A percentile compares a stretch with the other conserved stretches of the same genome.
Conservation (phyloP, 2,797 vertebrate species). For the Centropyge bicolor region DNA sequence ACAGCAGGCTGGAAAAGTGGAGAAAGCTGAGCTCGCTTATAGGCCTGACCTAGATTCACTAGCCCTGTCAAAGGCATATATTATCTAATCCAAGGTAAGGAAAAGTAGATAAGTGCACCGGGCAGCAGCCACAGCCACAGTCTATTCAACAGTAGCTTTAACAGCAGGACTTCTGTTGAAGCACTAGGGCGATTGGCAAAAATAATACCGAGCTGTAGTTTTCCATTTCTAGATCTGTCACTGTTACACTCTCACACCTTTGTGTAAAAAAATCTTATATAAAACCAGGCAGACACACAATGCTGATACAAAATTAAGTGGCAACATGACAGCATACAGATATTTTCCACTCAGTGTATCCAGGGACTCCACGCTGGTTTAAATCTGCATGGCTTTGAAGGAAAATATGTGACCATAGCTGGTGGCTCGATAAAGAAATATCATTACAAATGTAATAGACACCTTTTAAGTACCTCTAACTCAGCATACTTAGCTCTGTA, state of each 20-base stretch:
- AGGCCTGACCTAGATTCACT: conserved; percentile 81
- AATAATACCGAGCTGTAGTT: conserved; percentile 42
- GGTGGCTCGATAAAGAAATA: conserved; percentile 35
- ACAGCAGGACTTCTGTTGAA: conserved; percentile 56
- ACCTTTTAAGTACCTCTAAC: conserved; percentile 50
- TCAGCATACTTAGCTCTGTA: conserved; percentile 40
- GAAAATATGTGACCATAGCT: conserved; percentile 30
- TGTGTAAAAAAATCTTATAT: conserved; percentile 10
- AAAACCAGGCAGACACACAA: conserved; percentile 27
- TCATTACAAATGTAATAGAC: conserved; percentile 56
- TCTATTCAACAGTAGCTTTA: conserved; percentile 62
- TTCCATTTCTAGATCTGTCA: conserved; percentile 50
- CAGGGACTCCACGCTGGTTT: conserved; percentile 43
- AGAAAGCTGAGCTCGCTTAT: conserved; percentile 78
- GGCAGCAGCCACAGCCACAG: conserved; percentile 42
- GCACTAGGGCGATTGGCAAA: conserved; percentile 29
- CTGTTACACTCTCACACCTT: conserved; percentile 29
- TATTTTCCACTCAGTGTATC: conserved; percentile 43
- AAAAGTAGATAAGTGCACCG: conserved; percentile 64
- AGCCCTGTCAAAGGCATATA: conserved; percentile 73
- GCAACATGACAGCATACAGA: conserved; percentile 17
- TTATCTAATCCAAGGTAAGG: conserved; percentile 81
- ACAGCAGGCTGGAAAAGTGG: conserved; percentile 73
- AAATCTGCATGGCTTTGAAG: conserved; percentile 40
- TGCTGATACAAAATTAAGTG: conserved; percentile 32